phyloP scores from a whole-genome alignment of 2,797 vertebrate species.

The Kryptolebias ocellatus region DNA sequence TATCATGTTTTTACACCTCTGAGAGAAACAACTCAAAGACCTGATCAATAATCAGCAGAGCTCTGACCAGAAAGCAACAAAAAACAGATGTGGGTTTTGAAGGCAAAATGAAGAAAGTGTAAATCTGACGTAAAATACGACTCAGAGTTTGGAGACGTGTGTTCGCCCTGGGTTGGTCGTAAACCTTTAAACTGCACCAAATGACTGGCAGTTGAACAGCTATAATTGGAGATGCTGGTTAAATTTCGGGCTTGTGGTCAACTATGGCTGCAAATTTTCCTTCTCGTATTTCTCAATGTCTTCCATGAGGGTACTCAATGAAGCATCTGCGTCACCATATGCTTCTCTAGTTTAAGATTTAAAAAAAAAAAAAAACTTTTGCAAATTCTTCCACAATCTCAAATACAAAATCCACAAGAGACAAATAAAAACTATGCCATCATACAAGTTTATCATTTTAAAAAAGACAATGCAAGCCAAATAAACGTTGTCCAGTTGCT shows the following conservation, averaged over 20 bases:
- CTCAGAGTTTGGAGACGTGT: slow-evolving; percentile 42
- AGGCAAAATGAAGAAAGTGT: slow-evolving; percentile 35
- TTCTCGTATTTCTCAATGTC: slow-evolving; percentile 43
- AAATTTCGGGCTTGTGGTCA: slow-evolving; percentile 59
- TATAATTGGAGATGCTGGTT: slow-evolving; percentile 62
- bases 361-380: no score
- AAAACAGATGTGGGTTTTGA: slow-evolving; percentile 66
- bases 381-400: no score
- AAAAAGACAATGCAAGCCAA: neutral
- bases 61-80: slow-evolving; percentile 51
- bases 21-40: slow-evolving; percentile 42
- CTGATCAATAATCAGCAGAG: slow-evolving; percentile 39
- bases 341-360: neutral
- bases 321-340: slow-evolving; percentile 36
- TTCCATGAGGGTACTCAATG: slow-evolving; percentile 19
- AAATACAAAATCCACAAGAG: no score
- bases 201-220: slow-evolving; percentile 38
- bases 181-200: slow-evolving; percentile 63
- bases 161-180: slow-evolving; percentile 49
- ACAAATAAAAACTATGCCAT: neutral
- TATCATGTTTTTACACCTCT: slow-evolving; percentile 52
- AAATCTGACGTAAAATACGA: slow-evolving; percentile 55
- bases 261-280: slow-evolving; percentile 53
- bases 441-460: neutral
- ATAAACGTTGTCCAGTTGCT: neutral